Percentiles rank a stretch among this genome's conserved stretches.
These are phyloP conservation scores for Serinus canaria DNA, from an alignment of 2,113 vertebrate genomes.

Conservation along the genomic window DNA sequence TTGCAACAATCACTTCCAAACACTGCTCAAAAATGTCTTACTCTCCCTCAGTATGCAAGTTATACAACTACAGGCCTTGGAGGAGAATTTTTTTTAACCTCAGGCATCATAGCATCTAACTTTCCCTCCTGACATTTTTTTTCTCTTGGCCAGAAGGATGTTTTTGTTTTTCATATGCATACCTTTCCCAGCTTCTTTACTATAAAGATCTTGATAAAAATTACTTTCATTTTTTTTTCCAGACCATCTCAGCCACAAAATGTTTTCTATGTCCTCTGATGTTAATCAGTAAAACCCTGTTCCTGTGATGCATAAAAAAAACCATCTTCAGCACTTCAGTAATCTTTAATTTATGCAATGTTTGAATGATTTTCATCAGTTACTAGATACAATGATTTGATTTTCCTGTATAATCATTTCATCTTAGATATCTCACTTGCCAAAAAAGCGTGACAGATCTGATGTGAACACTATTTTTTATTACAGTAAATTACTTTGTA, in stretches of 20 bases:
- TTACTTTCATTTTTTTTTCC: neutral
- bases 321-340: neutral
- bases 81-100: neutral
- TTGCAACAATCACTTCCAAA: neutral
- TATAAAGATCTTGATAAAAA: neutral
- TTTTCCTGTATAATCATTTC: slow-evolving; percentile 38
- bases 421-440: neutral
- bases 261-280: neutral
- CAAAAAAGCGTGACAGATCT: neutral
- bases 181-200: neutral
- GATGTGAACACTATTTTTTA: neutral
- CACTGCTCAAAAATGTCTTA: neutral
- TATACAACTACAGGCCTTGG: neutral
- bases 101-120: neutral
- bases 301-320: slow-evolving; percentile 3
- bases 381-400: slow-evolving; percentile 34
- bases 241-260: neutral
- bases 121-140: neutral
- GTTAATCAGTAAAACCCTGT: slow-evolving; percentile 19
- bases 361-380: slow-evolving; percentile 36
- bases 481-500: neutral
- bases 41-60: neutral
- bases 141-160: neutral
- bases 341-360: slow-evolving; percentile 47
- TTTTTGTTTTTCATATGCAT: neutral